phyloP scores from a whole-genome alignment of 1,140 invertebrate genomes.

The Diachasmimorpha longicaudata region DNA sequence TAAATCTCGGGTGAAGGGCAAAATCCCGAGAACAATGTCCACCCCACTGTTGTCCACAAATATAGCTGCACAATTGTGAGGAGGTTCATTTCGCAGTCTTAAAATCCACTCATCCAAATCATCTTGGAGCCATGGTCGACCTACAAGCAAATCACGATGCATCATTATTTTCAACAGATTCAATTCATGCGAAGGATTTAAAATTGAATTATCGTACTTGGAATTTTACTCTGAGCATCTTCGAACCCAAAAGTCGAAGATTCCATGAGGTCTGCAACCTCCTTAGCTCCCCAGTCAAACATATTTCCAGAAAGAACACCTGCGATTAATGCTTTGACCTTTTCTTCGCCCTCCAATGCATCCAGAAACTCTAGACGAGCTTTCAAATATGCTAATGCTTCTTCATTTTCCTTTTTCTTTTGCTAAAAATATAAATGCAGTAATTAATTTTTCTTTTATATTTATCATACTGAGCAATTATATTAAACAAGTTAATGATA shows the following conservation, averaged over 20 bases:
- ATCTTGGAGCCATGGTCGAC: slow-evolving; percentile 90
- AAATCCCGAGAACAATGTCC: slow-evolving; percentile 89
- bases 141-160: slow-evolving; percentile 58
- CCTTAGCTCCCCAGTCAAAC: slow-evolving; percentile 96
- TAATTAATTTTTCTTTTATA: slow-evolving; percentile 44
- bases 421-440: slow-evolving; percentile 57
- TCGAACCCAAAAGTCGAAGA: slow-evolving; percentile 77
- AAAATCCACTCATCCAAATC: slow-evolving; percentile 83
- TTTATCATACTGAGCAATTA: slow-evolving; percentile 64
- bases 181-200: too few relatives aligned
- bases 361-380: slow-evolving; percentile 65
- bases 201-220: slow-evolving; percentile 57
- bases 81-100: slow-evolving; percentile 68
- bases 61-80: slow-evolving; percentile 87
- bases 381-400: slow-evolving; percentile 65
- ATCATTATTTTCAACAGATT: neutral
- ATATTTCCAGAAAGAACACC: slow-evolving; percentile 85
- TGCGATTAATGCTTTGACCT: slow-evolving; percentile 65
- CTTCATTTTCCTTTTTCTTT: slow-evolving; percentile 74
- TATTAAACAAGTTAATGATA: too few relatives aligned
- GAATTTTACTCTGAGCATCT: slow-evolving; percentile 78
- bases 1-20: slow-evolving; percentile 89
- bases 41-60: slow-evolving; percentile 97
- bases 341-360: slow-evolving; percentile 60
- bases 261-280: slow-evolving; percentile 85